Evolutionary conservation across 2,888 invertebrate species (phyloP).

Genomic region (Luffia ferchaultella): DNA sequence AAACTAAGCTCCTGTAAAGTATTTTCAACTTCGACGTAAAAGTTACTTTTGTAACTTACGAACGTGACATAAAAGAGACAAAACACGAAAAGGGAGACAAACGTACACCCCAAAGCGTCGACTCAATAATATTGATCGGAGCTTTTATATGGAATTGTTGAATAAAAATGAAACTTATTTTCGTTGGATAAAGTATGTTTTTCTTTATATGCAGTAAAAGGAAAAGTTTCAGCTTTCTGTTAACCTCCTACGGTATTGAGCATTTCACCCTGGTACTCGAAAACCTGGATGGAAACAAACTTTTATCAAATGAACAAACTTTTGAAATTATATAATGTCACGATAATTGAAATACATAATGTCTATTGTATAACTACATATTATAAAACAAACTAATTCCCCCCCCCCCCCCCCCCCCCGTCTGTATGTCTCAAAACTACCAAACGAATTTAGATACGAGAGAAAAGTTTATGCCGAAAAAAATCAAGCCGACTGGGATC

Average conservation of each 20-base stretch:
- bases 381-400: too few species aligned
- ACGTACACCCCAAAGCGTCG: neutral
- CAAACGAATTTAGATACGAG: too few species aligned
- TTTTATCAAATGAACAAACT: too few species aligned
- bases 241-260: neutral
- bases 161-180: neutral
- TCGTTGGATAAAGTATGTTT: neutral
- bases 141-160: neutral
- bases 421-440: too few species aligned
- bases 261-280: constrained; percentile 2
- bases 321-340: too few species aligned
- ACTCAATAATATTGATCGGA: neutral
- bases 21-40: too few species aligned
- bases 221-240: neutral
- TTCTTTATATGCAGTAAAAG: neutral
- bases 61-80: neutral
- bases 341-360: too few species aligned
- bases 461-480: too few species aligned
- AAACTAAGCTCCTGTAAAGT: too few species aligned
- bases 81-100: neutral
- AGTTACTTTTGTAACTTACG: neutral
- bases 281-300: constrained; percentile 15
- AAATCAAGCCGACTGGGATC: too few species aligned
- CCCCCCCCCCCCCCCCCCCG: too few species aligned
- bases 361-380: too few species aligned